These are phyloP conservation scores for Pocillopora meandrina DNA, from an alignment of 92 coral and sea anemone genomes.

Conservation along the genomic window DNA sequence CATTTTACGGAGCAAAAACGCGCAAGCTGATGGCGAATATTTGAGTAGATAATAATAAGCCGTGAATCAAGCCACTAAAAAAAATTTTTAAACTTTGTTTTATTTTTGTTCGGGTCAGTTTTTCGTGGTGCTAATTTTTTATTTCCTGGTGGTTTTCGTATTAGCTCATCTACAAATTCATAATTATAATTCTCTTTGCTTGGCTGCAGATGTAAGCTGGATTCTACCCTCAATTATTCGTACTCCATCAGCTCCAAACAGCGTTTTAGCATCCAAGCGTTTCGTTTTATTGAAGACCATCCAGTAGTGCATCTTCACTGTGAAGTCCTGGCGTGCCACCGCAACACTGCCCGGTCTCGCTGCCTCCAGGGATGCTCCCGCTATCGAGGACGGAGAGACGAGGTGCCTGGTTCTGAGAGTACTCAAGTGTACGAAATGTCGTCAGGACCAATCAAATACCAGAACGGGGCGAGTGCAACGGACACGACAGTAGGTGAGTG, in stretches of 20 bases:
- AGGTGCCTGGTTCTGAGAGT: slow-evolving; percentile 26
- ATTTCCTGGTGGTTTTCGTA: too few species aligned
- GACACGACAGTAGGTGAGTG: not conserved
- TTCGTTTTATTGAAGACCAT: slow-evolving; percentile 39
- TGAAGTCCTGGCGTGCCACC: slow-evolving; percentile 50
- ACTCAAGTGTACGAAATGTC: slow-evolving; percentile 11
- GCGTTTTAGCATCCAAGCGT: slow-evolving; percentile 46
- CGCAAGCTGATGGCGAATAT: too few species aligned
- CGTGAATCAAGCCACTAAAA: too few species aligned
- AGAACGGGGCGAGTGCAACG: not conserved
- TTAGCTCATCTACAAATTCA: too few species aligned
- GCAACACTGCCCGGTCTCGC: slow-evolving; percentile 38
- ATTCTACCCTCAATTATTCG: slow-evolving; percentile 26
- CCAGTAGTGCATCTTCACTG: slow-evolving; percentile 44
- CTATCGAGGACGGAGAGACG: slow-evolving; percentile 27
- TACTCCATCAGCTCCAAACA: slow-evolving; percentile 20
- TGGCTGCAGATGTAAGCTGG: slow-evolving; percentile 42
- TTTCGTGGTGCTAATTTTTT: too few species aligned
- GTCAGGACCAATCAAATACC: slow-evolving; percentile 25
- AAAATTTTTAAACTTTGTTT: too few species aligned
- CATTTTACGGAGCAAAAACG: too few species aligned
- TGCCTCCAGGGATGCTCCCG: slow-evolving; percentile 56
- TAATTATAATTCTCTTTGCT: not conserved
- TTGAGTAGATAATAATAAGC: too few species aligned
- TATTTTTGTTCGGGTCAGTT: too few species aligned